These are phyloP conservation scores for Menidia beryllina DNA, from an alignment of 2,113 vertebrate species.

Conservation along the genomic window DNA sequence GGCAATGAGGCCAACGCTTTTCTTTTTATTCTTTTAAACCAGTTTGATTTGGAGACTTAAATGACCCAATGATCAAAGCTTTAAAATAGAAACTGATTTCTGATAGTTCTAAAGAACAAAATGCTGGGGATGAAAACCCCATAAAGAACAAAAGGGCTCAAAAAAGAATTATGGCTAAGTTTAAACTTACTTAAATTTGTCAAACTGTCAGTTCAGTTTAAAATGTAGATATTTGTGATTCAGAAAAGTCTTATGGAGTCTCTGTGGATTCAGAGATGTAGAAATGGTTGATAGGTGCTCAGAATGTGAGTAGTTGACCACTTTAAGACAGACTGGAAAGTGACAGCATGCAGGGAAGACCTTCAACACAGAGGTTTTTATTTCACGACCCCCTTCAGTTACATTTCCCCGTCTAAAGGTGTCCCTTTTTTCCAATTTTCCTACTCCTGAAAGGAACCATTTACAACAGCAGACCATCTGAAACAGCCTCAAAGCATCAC, in stretches of 20 bases:
- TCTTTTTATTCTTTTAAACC: too few relatives aligned
- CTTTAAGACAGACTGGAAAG: constrained; percentile 36
- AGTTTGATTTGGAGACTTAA: neutral
- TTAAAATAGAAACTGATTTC: too few relatives aligned
- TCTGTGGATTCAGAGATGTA: constrained; percentile 29
- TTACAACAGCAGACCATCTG: neutral
- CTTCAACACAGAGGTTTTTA: constrained; percentile 38
- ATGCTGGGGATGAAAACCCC: neutral
- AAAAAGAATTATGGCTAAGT: neutral
- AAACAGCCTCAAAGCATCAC: neutral
- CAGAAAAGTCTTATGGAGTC: constrained; percentile 7
- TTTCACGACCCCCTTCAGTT: constrained; percentile 2
- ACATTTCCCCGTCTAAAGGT: neutral
- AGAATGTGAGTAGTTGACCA: constrained; percentile 34
- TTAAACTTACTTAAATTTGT: neutral
- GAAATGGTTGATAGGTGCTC: constrained; percentile 20
- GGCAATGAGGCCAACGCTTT: too few relatives aligned
- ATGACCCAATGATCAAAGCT: too few relatives aligned
- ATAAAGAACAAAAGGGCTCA: neutral
- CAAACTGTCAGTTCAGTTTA: constrained; percentile 6
- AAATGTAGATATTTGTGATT: constrained; percentile 16
- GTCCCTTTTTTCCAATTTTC: neutral
- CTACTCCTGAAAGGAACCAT: neutral
- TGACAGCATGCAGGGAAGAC: constrained; percentile 43
- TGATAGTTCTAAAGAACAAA: neutral